Evolutionary conservation across 2,113 vertebrate genomes (phyloP).

Genomic region (Felis catus): DNA sequence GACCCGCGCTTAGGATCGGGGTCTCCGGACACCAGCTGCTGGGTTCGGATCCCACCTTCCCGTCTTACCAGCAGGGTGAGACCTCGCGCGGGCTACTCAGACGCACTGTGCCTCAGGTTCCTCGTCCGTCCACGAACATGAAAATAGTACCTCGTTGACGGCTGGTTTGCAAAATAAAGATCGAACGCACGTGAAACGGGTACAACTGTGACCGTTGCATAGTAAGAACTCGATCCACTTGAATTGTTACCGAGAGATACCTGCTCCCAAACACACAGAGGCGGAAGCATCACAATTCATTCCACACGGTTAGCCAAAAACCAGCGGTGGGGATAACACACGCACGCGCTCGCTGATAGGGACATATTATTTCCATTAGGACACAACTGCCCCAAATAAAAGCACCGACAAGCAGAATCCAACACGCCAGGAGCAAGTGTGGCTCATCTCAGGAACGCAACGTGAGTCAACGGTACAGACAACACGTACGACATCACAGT

Average conservation of each 20-base stretch:
- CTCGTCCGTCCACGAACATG: not conserved
- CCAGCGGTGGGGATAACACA: not conserved
- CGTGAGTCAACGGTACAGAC: too few relatives aligned
- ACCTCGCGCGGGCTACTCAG: not conserved
- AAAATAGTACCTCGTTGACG: not conserved
- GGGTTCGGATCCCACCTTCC: too few relatives aligned
- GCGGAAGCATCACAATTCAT: not conserved
- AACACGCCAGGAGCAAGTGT: rapidly evolving
- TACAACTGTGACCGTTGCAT: rapidly evolving
- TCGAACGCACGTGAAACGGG: not conserved
- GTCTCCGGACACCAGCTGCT: not conserved
- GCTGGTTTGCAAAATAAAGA: not conserved
- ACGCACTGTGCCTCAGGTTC: rapidly evolving
- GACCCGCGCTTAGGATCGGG: not conserved
- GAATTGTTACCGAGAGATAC: not conserved
- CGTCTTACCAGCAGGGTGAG: too few relatives aligned
- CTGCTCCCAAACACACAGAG: not conserved
- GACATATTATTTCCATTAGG: too few relatives aligned
- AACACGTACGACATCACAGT: too few relatives aligned
- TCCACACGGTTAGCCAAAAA: rapidly evolving
- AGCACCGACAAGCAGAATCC: not conserved
- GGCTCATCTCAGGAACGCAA: not conserved
- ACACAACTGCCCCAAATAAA: not conserved
- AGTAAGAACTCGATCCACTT: too few relatives aligned
- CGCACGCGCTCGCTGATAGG: not conserved